Percentiles rank a stretch among this genome's conserved stretches.
These are phyloP conservation scores for Cephus spinipes DNA, from an alignment of 2,888 invertebrate genomes.

Conservation along the genomic window DNA sequence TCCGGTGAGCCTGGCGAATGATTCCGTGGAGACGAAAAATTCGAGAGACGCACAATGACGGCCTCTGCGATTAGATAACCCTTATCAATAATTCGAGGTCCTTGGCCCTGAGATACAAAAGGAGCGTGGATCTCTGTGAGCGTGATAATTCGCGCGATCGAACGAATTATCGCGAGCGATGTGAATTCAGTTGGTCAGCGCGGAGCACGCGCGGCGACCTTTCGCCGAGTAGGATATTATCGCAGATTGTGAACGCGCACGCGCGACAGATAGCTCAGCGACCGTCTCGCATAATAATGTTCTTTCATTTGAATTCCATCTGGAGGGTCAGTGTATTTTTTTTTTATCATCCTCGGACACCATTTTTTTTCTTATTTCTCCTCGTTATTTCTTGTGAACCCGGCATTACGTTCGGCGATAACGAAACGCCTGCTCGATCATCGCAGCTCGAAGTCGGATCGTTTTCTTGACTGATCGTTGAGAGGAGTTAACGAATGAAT, in stretches of 20 bases:
- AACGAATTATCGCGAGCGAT: background rate
- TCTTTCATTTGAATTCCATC: constrained; percentile 36
- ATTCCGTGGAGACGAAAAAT: accelerated
- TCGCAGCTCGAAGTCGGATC: too few species aligned
- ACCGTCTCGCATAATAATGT: constrained; percentile 32
- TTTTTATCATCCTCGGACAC: too few species aligned
- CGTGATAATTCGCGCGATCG: background rate
- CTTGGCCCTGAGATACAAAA: background rate
- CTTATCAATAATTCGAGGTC: background rate
- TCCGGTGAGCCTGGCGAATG: too few species aligned
- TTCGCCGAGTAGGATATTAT: background rate
- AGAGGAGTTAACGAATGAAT: too few species aligned
- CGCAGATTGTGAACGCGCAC: background rate
- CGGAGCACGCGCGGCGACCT: background rate
- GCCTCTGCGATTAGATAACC: too few species aligned
- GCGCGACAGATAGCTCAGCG: background rate
- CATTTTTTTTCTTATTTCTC: too few species aligned
- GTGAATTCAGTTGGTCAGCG: background rate
- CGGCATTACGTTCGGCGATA: constrained; percentile 27
- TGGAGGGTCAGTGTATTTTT: constrained; percentile 26
- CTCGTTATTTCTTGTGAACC: constrained; percentile 23
- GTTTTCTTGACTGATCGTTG: too few species aligned
- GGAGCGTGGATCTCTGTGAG: background rate
- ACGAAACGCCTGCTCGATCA: background rate
- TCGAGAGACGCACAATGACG: too few species aligned